phyloP scores from a whole-genome alignment of 2,113 vertebrate genomes.

The Grus americana region DNA sequence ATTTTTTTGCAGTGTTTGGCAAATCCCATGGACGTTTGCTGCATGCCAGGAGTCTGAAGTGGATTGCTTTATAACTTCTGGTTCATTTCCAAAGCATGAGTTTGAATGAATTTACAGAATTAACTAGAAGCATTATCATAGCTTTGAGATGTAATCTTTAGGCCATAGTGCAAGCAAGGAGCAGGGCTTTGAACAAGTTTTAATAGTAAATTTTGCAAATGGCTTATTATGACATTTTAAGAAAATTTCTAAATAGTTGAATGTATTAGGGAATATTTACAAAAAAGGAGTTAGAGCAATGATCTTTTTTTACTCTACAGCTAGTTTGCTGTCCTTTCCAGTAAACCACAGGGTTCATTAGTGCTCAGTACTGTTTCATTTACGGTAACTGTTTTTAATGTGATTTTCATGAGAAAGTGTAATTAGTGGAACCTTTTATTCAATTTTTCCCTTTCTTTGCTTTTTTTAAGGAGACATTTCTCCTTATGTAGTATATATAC shows the following conservation, averaged over 20 bases:
- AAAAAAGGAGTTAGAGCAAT: background rate
- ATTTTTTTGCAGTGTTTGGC: background rate
- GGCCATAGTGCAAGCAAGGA: background rate
- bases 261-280: conserved; percentile 31
- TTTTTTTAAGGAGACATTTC: conserved; percentile 61
- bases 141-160: background rate
- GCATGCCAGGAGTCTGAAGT: background rate
- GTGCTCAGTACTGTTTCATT: conserved; percentile 58
- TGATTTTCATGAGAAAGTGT: conserved; percentile 63
- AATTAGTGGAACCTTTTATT: conserved; percentile 57
- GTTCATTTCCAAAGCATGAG: background rate
- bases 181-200: conserved; percentile 45
- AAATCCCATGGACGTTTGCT: background rate
- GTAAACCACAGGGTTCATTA: conserved; percentile 57
- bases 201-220: conserved; percentile 45
- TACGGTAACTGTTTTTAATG: conserved; percentile 65
- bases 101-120: background rate
- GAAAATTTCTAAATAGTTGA: conserved; percentile 40
- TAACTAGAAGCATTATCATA: background rate
- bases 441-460: conserved; percentile 38
- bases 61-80: background rate
- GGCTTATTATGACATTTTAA: conserved; percentile 12
- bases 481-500: conserved; percentile 68
- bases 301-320: conserved; percentile 44
- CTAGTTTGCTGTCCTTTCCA: conserved; percentile 55